Conservation (phyloP, 2,888 invertebrate genomes). For the Drosophila cognata region DNA sequence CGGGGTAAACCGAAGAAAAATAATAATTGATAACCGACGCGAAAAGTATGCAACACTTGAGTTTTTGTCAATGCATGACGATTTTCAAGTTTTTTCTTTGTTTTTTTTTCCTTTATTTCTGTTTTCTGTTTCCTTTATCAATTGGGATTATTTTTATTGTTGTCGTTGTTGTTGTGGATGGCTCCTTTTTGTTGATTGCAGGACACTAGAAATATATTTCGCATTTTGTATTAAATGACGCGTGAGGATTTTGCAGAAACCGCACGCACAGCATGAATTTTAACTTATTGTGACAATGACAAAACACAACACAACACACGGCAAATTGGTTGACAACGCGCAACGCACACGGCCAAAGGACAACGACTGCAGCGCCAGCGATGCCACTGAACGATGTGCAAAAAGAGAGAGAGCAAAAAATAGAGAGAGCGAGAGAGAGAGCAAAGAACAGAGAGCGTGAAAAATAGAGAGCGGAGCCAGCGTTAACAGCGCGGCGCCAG, state of each 20-base stretch:
- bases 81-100: conserved; percentile 8
- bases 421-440: conserved; percentile 11
- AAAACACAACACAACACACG: conserved; percentile 49
- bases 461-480: conserved; percentile 41
- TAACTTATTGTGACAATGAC: conserved; percentile 71
- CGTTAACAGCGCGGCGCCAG: conserved; percentile 51
- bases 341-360: conserved; percentile 69
- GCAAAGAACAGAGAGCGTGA: conserved; percentile 1
- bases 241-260: conserved; percentile 27
- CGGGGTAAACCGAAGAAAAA: conserved; percentile 33
- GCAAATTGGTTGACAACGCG: conserved; percentile 70
- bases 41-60: conserved; percentile 54
- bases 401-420: conserved; percentile 16
- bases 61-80: conserved; percentile 43
- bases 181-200: conserved; percentile 14
- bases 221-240: conserved; percentile 13
- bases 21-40: conserved; percentile 38
- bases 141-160: neutral
- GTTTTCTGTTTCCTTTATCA: conserved; percentile 1
- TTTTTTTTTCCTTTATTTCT: neutral
- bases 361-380: conserved; percentile 71
- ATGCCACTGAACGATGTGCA: conserved; percentile 45
- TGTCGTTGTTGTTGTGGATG: conserved; percentile 17
- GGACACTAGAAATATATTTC: conserved; percentile 35
- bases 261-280: conserved; percentile 33